These are phyloP conservation scores for Carposina sasakii DNA, from an alignment of 1,140 invertebrate species.

Conservation along the genomic window DNA sequence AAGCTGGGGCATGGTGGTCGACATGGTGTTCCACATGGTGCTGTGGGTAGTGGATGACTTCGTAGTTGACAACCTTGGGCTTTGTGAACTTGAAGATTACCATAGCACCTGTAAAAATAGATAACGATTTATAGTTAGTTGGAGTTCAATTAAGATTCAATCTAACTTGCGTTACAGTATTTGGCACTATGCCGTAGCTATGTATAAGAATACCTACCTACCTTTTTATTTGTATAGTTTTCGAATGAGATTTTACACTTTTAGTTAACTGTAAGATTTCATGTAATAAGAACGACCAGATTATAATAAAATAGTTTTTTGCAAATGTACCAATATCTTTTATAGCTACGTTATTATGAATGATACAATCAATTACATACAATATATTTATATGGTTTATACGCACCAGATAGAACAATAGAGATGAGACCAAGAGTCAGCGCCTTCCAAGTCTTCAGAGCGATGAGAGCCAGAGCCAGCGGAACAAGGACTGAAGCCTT, in stretches of 20 bases:
- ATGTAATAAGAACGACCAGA: too few species aligned
- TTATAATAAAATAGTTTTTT: too few species aligned
- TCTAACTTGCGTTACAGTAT: too few species aligned
- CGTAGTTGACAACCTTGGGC: conserved; percentile 86
- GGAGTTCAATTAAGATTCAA: neutral
- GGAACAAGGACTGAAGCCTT: conserved; percentile 87
- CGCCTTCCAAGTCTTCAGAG: conserved; percentile 90
- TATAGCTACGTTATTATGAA: too few species aligned
- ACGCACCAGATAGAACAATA: conserved; percentile 78
- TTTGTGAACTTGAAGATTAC: conserved; percentile 89
- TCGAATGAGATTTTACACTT: too few species aligned
- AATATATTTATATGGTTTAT: conserved; percentile 1
- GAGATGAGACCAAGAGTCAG: conserved; percentile 88
- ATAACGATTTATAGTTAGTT: neutral
- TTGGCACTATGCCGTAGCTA: too few species aligned
- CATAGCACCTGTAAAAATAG: conserved; percentile 76
- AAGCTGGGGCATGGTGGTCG: conserved; percentile 70
- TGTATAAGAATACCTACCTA: too few species aligned
- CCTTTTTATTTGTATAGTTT: too few species aligned
- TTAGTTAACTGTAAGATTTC: too few species aligned
- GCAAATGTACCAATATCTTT: too few species aligned
- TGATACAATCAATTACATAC: neutral
- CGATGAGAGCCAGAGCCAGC: conserved; percentile 84
- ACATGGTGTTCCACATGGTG: conserved; percentile 80
- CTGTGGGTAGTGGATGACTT: conserved; percentile 88